These are phyloP conservation scores for Geopemphigus sp. DNA, from an alignment of 1,140 invertebrate species.

Conservation along the genomic window DNA sequence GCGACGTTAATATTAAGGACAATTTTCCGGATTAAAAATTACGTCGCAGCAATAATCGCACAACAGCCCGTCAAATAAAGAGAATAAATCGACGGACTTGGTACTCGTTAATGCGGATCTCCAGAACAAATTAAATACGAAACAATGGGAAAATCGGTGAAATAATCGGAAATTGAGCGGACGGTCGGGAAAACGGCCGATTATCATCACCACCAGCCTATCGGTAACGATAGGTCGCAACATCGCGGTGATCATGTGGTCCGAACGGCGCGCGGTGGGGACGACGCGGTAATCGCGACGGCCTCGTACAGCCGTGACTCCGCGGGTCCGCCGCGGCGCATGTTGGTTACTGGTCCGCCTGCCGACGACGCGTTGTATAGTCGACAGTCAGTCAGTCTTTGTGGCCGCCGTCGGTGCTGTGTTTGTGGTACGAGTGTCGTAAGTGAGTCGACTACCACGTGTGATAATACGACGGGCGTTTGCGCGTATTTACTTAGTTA, in stretches of 20 bases:
- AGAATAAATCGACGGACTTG: background rate
- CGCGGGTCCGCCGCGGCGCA: background rate
- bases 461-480: background rate
- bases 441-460: too few relatives aligned
- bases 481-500: background rate
- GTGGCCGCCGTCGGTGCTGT: background rate
- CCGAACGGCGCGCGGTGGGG: background rate
- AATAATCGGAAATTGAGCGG: too few relatives aligned
- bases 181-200: too few relatives aligned
- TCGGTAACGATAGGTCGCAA: background rate
- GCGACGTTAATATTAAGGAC: background rate
- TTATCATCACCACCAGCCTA: too few relatives aligned
- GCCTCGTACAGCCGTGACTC: background rate
- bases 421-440: background rate
- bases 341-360: too few relatives aligned
- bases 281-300: background rate
- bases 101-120: background rate
- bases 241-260: background rate
- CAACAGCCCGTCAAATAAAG: background rate
- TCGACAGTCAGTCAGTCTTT: conserved; percentile 18
- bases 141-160: too few relatives aligned
- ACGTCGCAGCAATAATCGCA: background rate
- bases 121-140: background rate
- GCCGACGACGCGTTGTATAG: background rate
- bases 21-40: conserved; percentile 23